Evolutionary conservation across 2,888 invertebrate genomes (phyloP), one percentile per base, ranked within the genome.

Genomic region (Plagodis pulveraria): DNA sequence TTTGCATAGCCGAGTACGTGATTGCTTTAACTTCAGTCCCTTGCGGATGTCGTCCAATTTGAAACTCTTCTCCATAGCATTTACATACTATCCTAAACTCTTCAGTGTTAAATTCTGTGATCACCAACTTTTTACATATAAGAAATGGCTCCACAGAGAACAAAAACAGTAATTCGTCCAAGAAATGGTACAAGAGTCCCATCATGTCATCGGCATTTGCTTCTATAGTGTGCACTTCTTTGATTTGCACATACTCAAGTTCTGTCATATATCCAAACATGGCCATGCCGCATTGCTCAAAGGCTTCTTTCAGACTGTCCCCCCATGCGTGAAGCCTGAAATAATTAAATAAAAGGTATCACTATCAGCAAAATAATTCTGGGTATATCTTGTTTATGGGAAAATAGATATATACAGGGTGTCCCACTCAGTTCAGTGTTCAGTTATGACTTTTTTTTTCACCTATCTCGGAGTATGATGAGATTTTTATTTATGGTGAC

Each of bases 231-330:
- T 96, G 95, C 42, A 95, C 95, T 74, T 96, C 94, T 70, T 93
- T 93, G 69, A 97, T 96, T 81, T 98, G 96, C 0, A 99, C 97
- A 65, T 95, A 95, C 0, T 96, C 94, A 65, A 98, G 87, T 66
- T 98, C 98, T 2, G 99, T 99, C 98, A 99, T 99, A 84, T 99
- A 99, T 0, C 96, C 98, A 91, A 97, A 99, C 99, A 99, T 99
- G 0, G 98, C 97, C 84, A 98, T 95, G 6, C 97, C 98, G 77
- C 97, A 97, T 89, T 98, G 98, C 82, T 99, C 99, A 86, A 98
- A 99, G 0, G 98, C 96, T 90, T 99, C 99, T 77, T 95, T 93
- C 52, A 99, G 80, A 50, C 94, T 95, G 61, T 95, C 94, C 34
- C 99, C 99, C 99, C 99, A 99, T 55, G 97, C 95, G 83, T 99